Evolutionary conservation across 2,113 vertebrate genomes (phyloP).

Genomic region (Lontra canadensis): DNA sequence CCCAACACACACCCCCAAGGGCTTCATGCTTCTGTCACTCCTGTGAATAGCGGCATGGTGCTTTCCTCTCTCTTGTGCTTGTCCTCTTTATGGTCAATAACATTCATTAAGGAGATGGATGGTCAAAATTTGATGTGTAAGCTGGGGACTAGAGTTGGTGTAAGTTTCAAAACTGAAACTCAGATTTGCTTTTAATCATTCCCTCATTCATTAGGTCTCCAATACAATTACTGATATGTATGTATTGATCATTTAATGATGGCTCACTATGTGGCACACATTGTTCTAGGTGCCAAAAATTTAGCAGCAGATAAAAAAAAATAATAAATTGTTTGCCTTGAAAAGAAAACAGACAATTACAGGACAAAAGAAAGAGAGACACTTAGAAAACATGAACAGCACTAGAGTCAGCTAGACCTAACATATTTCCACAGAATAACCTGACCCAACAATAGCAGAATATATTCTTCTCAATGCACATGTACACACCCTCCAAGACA

Average conservation of each 20-base stretch:
- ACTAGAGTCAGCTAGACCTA: neutral
- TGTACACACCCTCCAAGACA: neutral
- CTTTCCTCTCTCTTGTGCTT: neutral
- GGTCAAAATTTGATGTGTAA: neutral
- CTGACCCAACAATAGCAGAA: neutral
- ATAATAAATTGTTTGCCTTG: neutral
- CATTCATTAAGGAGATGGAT: neutral
- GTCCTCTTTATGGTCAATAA: neutral
- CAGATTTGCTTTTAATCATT: neutral
- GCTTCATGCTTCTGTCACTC: neutral
- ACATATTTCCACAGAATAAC: neutral
- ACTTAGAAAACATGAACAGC: neutral
- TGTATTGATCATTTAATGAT: neutral
- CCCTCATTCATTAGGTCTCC: neutral
- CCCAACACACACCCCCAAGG: accelerated
- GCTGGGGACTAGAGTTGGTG: neutral
- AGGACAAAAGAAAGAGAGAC: neutral
- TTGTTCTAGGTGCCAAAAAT: neutral
- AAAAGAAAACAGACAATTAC: neutral
- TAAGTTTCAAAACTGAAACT: neutral
- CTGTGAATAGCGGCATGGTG: neutral
- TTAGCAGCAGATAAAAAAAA: neutral
- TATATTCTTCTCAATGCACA: neutral
- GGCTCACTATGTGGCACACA: neutral
- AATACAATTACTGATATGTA: neutral